Percentiles rank a stretch among this genome's conserved stretches.
Conservation (phyloP, 2,888 invertebrate species). For the Pardosa pseudoannulata region DNA sequence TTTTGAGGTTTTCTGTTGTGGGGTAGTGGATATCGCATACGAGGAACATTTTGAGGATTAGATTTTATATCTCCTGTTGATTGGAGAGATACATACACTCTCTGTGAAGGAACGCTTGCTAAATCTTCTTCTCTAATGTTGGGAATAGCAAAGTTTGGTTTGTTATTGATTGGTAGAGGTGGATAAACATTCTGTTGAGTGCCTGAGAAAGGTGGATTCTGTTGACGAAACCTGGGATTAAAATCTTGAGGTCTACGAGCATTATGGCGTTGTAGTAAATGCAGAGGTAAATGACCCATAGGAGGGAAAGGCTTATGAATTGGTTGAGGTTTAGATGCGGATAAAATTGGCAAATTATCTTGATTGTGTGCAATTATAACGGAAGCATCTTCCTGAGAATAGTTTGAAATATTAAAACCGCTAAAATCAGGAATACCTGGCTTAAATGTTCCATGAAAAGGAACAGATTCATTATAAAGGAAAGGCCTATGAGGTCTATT, state of each 20-base stretch:
- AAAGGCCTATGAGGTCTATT: constrained; percentile 65
- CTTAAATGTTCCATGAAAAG: constrained; percentile 74
- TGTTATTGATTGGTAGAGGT: constrained; percentile 11
- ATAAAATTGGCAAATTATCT: constrained; percentile 31
- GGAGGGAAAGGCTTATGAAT: constrained; percentile 15
- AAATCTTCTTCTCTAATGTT: constrained; percentile 29
- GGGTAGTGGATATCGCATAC: background rate
- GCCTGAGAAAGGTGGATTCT: background rate
- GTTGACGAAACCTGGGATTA: background rate
- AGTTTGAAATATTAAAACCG: constrained; percentile 74
- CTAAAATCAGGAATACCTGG: constrained; percentile 75
- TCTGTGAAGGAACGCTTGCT: constrained; percentile 41
- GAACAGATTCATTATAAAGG: constrained; percentile 74
- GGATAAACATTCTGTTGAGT: background rate
- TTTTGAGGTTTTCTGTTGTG: constrained; percentile 16
- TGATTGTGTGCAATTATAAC: constrained; percentile 16
- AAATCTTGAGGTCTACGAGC: constrained; percentile 5
- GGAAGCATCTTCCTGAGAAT: constrained; percentile 42
- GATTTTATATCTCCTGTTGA: constrained; percentile 19
- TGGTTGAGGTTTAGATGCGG: constrained; percentile 32
- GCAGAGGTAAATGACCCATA: constrained; percentile 20
- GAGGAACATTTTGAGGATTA: background rate
- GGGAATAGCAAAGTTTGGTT: constrained; percentile 1
- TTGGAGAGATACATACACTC: constrained; percentile 57
- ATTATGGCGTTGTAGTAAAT: constrained; percentile 22